Percentiles rank a stretch among this genome's conserved stretches.
These are phyloP conservation scores for Notocelia uddmanniana DNA, from an alignment of 2,888 invertebrate species.

Conservation along the genomic window DNA sequence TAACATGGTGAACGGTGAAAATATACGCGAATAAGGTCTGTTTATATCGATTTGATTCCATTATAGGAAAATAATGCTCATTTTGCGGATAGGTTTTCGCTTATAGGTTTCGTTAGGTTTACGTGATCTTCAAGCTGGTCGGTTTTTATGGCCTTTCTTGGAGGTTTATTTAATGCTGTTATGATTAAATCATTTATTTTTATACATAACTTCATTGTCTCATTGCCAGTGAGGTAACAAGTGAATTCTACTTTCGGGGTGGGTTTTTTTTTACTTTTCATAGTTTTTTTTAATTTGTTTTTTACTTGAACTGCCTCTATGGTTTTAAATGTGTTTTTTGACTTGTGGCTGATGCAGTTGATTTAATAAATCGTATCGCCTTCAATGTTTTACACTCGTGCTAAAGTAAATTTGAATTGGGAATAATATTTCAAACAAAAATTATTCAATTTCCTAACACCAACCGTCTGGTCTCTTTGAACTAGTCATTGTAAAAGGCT, in stretches of 20 bases:
- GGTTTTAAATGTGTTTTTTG: background rate
- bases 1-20: too few species aligned
- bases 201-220: background rate
- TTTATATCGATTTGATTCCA: too few species aligned
- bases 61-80: too few species aligned
- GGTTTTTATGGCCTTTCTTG: too few species aligned
- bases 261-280: background rate
- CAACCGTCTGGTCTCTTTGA: background rate
- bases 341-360: background rate
- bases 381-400: background rate
- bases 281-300: background rate
- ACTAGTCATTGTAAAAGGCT: background rate
- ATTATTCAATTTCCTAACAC: background rate
- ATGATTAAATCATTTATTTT: conserved; percentile 1
- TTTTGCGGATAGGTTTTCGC: too few species aligned
- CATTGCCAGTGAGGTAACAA: background rate
- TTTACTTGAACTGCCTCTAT: background rate
- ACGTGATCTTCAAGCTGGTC: too few species aligned
- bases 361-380: background rate
- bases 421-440: background rate
- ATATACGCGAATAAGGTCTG: too few species aligned
- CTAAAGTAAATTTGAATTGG: background rate
- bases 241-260: background rate
- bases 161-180: too few species aligned
- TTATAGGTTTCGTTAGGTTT: too few species aligned